Base-by-base conservation (phyloP, 2,888 invertebrate genomes). In the Dugesia japonica region DNA sequence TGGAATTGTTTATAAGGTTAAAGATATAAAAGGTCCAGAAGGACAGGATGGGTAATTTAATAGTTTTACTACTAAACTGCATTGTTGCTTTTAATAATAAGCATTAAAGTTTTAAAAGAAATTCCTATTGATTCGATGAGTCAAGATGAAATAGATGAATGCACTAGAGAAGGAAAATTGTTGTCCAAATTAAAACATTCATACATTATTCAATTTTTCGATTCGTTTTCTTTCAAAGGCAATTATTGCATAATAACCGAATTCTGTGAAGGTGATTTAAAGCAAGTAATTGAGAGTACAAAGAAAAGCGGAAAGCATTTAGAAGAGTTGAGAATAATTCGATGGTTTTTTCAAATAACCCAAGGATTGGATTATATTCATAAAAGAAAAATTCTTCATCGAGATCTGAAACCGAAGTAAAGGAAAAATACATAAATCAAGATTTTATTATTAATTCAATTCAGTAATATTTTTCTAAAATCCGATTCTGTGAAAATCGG, bases 181-280 rank as follows among this genome's bases (percentile, higher is more conserved):
- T 80, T 84, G 27, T 81, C 83, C 1, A 82, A 82, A 76, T 81
- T 85, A 0, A 81, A 83, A 73, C 84, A 84, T 79, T 83, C 83
- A 0, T 81, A 82, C 77, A 84, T 85, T 78, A 82, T 85, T 74
- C 83, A 82, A 77, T 84, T 83, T 78, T 81, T 82, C 78, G 84
- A 84, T 80, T 83, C 83, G 75, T 84, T 84, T 78, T 23, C 23
- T 28, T 83, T 84, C 79, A 82, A 81, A 71, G 84, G 84, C 77
- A 83, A 80, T 78, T 85, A 83, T 79, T 85, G 84, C 78, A 84
- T 85, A 77, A 82, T 85, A 9, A 84, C 84, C 27, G 85, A 85
- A 78, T 85, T 81, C 79, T 85, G 84, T 80, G 84, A 85, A 81
- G 84, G 84, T 72, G 85, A 85, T 79, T 78, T 85, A 28, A 84